Evolutionary conservation across 2,888 invertebrate genomes (phyloP), one percentile per base, ranked within the genome.

Genomic region (Acanthopleura granulata): DNA sequence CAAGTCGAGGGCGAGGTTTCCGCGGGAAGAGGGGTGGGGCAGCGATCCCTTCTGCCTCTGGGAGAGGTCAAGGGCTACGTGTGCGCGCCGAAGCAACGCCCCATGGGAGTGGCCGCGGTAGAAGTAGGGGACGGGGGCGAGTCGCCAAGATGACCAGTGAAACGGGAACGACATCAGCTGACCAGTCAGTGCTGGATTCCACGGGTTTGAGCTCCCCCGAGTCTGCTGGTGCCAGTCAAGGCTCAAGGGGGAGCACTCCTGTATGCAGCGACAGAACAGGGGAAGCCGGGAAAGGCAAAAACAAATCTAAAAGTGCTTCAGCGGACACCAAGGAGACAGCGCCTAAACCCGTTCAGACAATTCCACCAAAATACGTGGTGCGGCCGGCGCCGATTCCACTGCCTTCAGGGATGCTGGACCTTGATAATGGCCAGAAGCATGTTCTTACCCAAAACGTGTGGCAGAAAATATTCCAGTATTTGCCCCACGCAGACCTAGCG

Each of bases 401-500:
- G 0, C 86, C 88, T 22, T 85, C 88, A 16, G 85, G 86, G 66
- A 80, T 80, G 72, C 79, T 87, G 22, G 72, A 78, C 16, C 75
- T 83, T 74, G 75, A 74, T 0, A 78, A 78, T 50, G 87, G 84
- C 0, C 77, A 74, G 27, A 80, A 81, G 57, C 89, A 90, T 72
- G 82, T 83, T 16, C 80, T 91, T 40, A 84, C 89, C 50, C 78
- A 86, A 50, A 83, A 85, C 57, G 80, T 89, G 12, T 91, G 92
- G 90, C 82, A 90, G 72, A 84, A 86, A 18, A 89, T 92, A 27
- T 92, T 92, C 81, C 81, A 85, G 27, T 89, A 85, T 76, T 84
- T 93, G 72, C 79, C 87, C 22, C 85, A 87, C 22, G 79, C 79
- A 11, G 91, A 92, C 91, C 75, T 97, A 93, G 90, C 94, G 93